Percentiles rank a stretch among this genome's conserved stretches.
phyloP scores from a whole-genome alignment of 2,888 invertebrate species.

The Cataglyphis altisquamis region DNA sequence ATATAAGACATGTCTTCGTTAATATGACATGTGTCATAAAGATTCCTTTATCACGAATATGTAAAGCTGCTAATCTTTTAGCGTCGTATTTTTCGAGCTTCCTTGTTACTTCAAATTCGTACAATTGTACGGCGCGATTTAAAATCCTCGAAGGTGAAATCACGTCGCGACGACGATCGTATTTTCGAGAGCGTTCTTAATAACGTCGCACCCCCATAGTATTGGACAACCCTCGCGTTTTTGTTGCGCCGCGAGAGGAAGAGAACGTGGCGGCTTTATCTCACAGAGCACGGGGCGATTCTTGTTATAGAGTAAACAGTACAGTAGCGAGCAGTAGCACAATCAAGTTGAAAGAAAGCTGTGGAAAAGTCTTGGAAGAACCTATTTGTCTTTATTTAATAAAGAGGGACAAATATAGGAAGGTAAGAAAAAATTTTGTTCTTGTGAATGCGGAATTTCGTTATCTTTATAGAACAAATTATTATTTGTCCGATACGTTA shows the following conservation, averaged over 20 bases:
- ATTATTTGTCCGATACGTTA: not conserved
- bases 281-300: conserved; percentile 9
- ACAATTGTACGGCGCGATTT: conserved; percentile 13
- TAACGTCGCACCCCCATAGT: conserved; percentile 37
- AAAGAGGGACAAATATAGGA: not conserved
- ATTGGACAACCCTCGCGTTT: conserved; percentile 35
- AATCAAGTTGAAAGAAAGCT: conserved; percentile 18
- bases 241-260: conserved; percentile 10
- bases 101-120: not conserved
- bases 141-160: conserved; percentile 29
- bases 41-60: not conserved
- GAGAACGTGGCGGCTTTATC: conserved; percentile 35
- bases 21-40: not conserved
- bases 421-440: no score
- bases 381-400: not conserved
- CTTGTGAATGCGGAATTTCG: no score
- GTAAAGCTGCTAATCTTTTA: conserved; percentile 25
- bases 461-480: not conserved
- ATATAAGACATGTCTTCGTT: not conserved
- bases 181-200: conserved; percentile 34
- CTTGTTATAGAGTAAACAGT: conserved; percentile 30
- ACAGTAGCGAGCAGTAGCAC: conserved; percentile 4
- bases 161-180: conserved; percentile 50
- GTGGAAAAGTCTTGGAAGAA: not conserved
- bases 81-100: conserved; percentile 2